These are phyloP conservation scores for Tenthredo mesomela DNA, from an alignment of 2,888 invertebrate genomes.

Conservation along the genomic window DNA sequence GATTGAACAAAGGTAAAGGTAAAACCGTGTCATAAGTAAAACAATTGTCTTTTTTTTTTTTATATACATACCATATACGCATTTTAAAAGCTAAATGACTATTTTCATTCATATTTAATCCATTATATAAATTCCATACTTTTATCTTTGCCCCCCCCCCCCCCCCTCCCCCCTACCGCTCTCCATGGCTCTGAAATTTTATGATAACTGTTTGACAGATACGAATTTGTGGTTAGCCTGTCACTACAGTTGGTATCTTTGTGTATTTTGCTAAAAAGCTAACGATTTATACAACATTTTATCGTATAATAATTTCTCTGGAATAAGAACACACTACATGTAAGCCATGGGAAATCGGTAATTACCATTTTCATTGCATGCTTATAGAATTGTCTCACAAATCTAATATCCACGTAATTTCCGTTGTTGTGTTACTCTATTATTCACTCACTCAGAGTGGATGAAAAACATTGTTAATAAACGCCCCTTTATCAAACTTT, in stretches of 20 bases:
- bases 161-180: not conserved
- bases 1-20: slow-evolving; percentile 47
- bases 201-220: slow-evolving; percentile 33
- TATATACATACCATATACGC: too few species aligned
- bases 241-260: slow-evolving; percentile 36
- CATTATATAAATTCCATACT: not conserved
- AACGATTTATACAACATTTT: slow-evolving; percentile 23
- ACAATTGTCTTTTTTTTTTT: not conserved
- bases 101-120: not conserved
- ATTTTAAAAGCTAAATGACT: not conserved
- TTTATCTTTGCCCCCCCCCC: not conserved
- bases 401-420: not conserved
- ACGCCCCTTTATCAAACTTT: not conserved
- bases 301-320: not conserved
- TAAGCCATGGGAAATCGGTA: not conserved
- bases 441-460: not conserved
- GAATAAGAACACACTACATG: not conserved
- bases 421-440: slow-evolving; percentile 18
- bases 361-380: not conserved
- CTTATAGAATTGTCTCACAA: not conserved
- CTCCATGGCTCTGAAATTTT: not conserved
- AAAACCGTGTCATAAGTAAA: slow-evolving; percentile 33
- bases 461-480: not conserved
- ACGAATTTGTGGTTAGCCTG: slow-evolving; percentile 38
- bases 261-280: slow-evolving; percentile 4